phyloP scores from a whole-genome alignment of 2,888 invertebrate species.

The Tetragnatha montana region DNA sequence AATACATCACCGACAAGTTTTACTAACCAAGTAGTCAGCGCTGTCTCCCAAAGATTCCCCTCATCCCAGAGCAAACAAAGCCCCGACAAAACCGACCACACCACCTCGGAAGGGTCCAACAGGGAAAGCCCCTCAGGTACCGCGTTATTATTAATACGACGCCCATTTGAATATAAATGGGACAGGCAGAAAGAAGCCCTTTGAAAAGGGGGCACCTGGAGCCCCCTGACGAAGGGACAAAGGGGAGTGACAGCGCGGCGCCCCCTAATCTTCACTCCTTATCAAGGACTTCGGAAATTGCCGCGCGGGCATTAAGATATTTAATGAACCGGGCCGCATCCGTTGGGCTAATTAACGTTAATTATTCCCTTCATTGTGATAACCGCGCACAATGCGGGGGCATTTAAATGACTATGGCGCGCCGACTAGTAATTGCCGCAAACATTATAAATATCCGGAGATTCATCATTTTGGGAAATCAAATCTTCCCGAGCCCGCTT shows the following conservation, averaged over 20 bases:
- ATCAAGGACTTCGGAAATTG: conserved; percentile 65
- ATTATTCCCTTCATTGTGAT: conserved; percentile 65
- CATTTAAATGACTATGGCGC: conserved; percentile 65
- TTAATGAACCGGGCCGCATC: conserved; percentile 61
- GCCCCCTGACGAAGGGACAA: conserved; percentile 23
- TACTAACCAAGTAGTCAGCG: neutral
- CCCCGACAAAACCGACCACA: neutral
- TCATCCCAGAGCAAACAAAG: neutral
- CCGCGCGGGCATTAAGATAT: conserved; percentile 58
- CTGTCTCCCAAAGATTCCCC: neutral
- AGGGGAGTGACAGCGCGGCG: conserved; percentile 46
- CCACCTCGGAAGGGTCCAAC: neutral
- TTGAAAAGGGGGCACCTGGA: neutral
- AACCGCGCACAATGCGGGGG: conserved; percentile 48
- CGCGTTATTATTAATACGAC: neutral
- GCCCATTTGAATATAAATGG: conserved; percentile 57
- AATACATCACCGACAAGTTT: too few relatives aligned
- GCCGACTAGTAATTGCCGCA: conserved; percentile 60
- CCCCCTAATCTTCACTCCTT: conserved; percentile 57
- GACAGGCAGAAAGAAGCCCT: conserved; percentile 29
- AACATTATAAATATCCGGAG: conserved; percentile 65
- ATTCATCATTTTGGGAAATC: conserved; percentile 65
- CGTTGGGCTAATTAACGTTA: conserved; percentile 62
- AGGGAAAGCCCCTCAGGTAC: neutral
- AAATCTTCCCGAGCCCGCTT: conserved; percentile 34